A percentile compares a stretch with the other conserved stretches of the same genome.
These are phyloP conservation scores for Drosophila persimilis DNA, from an alignment of 1,140 invertebrate species.

Conservation along the genomic window DNA sequence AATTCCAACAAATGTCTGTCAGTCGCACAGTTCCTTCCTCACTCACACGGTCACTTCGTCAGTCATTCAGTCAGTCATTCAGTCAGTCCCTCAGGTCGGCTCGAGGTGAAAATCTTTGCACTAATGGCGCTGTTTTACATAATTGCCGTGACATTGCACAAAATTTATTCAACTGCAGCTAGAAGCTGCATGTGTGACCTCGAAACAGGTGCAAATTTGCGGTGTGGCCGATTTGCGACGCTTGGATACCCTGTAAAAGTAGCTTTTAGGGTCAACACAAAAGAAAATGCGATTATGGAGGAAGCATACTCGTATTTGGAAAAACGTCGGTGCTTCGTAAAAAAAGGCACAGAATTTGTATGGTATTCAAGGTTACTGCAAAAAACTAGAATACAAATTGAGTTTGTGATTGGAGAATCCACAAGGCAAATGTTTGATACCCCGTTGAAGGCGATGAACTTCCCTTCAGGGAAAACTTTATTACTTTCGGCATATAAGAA, in stretches of 20 bases:
- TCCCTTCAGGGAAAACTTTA: no score
- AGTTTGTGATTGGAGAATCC: no score
- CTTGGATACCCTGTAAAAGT: slow-evolving; percentile 5
- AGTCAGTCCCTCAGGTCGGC: slow-evolving; percentile 45
- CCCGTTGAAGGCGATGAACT: no score
- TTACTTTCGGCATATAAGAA: no score
- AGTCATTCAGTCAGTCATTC: slow-evolving; percentile 33
- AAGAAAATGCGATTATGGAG: neutral
- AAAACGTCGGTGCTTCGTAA: no score
- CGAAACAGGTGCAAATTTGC: slow-evolving; percentile 22
- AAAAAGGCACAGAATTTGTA: no score
- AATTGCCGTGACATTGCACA: slow-evolving; percentile 80
- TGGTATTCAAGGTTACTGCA: no score
- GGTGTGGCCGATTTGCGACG: neutral
- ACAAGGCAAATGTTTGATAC: no score
- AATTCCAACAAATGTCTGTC: slow-evolving; percentile 71
- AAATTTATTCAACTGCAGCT: slow-evolving; percentile 78
- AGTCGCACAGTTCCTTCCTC: slow-evolving; percentile 32
- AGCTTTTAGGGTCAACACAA: neutral
- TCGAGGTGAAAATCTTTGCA: slow-evolving; percentile 81
- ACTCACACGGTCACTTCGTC: slow-evolving; percentile 35
- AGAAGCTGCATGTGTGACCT: slow-evolving; percentile 65
- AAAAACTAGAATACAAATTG: no score
- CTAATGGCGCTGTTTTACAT: slow-evolving; percentile 80
- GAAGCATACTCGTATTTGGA: no score